Evolutionary conservation across 2,888 invertebrate species (phyloP), one percentile per base, ranked within the genome.

Genomic region (Rhimphoctona megacephalus): DNA sequence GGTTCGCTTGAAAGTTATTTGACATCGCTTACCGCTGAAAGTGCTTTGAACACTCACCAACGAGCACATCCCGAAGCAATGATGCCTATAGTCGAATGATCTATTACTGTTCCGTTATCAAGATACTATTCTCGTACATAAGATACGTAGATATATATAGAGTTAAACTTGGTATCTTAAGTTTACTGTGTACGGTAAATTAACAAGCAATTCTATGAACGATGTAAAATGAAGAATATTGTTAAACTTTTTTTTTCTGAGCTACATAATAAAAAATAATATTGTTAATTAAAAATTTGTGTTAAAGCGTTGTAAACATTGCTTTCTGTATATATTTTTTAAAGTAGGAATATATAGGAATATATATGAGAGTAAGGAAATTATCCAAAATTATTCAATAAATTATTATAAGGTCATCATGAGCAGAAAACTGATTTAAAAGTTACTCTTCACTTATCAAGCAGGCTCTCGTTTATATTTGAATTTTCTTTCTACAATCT

Each of bases 11-110:
- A 91, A 93, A 93, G 92, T 93, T 93, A 93, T 93, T 93, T 92
- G 93, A 93, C 92, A 93, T 93, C 92, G 91, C 92, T 92, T 92
- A 93, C 92, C 90, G 88, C 89, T 90, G 90, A 91, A 92, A 91
- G 92, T 91, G 91, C 89, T 91, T 81, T 61, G 36, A 81, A 81
- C 76, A 64, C 81, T 74, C 78, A 30, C 72, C 74, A 81, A 64
- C 70, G 72, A 49, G 82, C 39, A 79, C 81, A 87, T 70, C 64
- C 46, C 66, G 76, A 67, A 82, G 79, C 52, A 70, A 80, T 67
- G 79, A 82, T 85, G 82, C 73, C 78, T 69, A 61, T 81, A 61
- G 67, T 69, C 69, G 69, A 83, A 85, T 79, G 57, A 83, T 83
- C 22, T 46, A 25, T 70, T 30, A 49, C 36, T 33, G 72, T 80